Percentiles rank a stretch among this genome's conserved stretches.
These are phyloP conservation scores for Mimachlamys varia DNA, from an alignment of 2,888 invertebrate genomes.

Conservation along the genomic window DNA sequence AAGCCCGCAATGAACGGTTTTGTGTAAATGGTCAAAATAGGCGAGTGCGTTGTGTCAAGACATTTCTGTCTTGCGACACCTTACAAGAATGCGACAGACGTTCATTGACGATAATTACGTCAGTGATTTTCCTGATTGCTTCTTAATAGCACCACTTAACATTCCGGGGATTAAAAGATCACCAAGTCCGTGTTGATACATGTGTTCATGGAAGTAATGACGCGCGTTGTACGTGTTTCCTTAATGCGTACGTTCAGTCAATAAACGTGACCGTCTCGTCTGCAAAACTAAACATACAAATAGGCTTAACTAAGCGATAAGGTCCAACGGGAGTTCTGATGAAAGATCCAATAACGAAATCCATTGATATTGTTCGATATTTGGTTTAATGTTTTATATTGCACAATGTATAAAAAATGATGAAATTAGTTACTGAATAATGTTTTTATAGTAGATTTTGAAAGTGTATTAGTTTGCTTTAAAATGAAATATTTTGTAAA, in stretches of 20 bases:
- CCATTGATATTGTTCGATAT: too few species aligned
- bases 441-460: too few species aligned
- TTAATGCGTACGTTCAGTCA: not conserved
- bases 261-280: not conserved
- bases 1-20: too few species aligned
- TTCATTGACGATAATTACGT: not conserved
- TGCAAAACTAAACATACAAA: not conserved
- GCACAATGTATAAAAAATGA: too few species aligned
- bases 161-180: not conserved
- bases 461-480: too few species aligned
- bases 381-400: too few species aligned
- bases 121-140: not conserved
- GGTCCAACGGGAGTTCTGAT: too few species aligned
- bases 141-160: not conserved
- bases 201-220: not conserved
- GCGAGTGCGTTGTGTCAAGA: not conserved
- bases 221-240: not conserved
- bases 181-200: not conserved
- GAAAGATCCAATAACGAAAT: too few species aligned
- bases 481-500: not conserved
- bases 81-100: not conserved
- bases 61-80: not conserved
- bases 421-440: too few species aligned
- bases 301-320: not conserved
- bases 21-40: not conserved